Evolutionary conservation across 2,888 invertebrate genomes (phyloP), one percentile per base, ranked within the genome.

Genomic region (Timema podura): DNA sequence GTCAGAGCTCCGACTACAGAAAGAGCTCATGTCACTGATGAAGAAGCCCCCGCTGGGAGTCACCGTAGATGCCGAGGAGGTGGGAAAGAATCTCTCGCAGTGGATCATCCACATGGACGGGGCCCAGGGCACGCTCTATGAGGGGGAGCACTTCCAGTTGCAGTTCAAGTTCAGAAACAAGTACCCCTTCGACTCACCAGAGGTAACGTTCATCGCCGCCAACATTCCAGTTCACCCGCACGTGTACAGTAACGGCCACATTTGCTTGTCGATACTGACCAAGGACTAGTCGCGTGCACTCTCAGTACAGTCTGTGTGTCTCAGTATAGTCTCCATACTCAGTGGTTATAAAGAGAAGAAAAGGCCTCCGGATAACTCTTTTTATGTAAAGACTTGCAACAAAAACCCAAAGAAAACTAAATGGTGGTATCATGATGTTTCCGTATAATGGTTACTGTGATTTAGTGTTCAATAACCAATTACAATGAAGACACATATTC

Each of bases 351-450:
- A 95, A 85, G 98, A 98, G 85, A 99, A 98, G 94, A 96, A 96
- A 86, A 89, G 96, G 81, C 98, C 98, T 76, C 94, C 96, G 54
- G 98, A 98, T 82, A 96, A 98, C 83, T 91, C 95, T 74, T 90
- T 96, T 82, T 98, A 98, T 82, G 96, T 98, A 72, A 95, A 95
- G 84, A 98, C 98, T 11, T 98, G 98, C 85, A 96, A 92, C 84
- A 97, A 97, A 86, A 98, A 98, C 86, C 98, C 98, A 79, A 98
- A 97, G 87, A 98, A 98, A 86, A 98, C 98, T 76, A 95, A 96
- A 86, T 98, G 98, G 98, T 98, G 96, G 96, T 98, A 98, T 85
- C 98, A 98, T 82, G 98, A n/a, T n/a, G n/a, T n/a, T n/a, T n/a
- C n/a, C n/a, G n/a, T n/a, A n/a, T n/a, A n/a, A n/a, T n/a, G n/a